Percentiles rank a stretch among this genome's conserved stretches.
Conservation (phyloP, 2,797 vertebrate species). For the Diplodus sargus region DNA sequence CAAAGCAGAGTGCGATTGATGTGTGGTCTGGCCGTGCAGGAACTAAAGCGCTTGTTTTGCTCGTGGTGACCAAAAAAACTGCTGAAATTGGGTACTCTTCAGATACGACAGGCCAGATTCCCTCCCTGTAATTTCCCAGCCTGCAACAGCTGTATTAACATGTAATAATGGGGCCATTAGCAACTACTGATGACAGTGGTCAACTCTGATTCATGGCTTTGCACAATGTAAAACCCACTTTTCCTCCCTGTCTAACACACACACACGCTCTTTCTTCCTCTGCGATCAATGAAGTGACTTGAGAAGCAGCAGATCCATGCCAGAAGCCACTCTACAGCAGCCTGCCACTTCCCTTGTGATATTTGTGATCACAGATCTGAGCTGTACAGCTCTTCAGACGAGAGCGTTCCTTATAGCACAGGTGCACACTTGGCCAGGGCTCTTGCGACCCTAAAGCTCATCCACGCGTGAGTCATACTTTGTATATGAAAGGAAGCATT, state of each 20-base stretch:
- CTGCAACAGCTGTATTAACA: constrained; percentile 23
- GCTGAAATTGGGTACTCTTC: not conserved
- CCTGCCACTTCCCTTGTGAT: not conserved
- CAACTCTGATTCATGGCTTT: constrained; percentile 20
- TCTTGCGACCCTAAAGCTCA: constrained; percentile 6
- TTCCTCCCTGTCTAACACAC: not conserved
- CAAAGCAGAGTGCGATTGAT: constrained; percentile 52
- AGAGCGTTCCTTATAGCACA: constrained; percentile 9
- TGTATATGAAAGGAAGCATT: not conserved
- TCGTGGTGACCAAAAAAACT: not conserved
- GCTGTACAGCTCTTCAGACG: constrained; percentile 30
- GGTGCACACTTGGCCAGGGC: constrained; percentile 40
- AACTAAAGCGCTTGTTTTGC: constrained; percentile 26
- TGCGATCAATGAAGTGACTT: not conserved
- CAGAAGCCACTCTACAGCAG: not conserved
- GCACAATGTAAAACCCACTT: constrained; percentile 9
- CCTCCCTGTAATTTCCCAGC: not conserved
- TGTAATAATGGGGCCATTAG: constrained; percentile 52
- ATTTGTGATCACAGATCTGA: constrained; percentile 29
- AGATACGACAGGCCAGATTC: not conserved
- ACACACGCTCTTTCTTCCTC: not conserved
- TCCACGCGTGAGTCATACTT: not conserved
- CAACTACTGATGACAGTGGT: constrained; percentile 36
- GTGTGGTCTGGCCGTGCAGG: constrained; percentile 30
- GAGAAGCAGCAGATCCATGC: not conserved